phyloP scores from a whole-genome alignment of 2,888 invertebrate genomes.

The Dasysyrphus albostriatus region DNA sequence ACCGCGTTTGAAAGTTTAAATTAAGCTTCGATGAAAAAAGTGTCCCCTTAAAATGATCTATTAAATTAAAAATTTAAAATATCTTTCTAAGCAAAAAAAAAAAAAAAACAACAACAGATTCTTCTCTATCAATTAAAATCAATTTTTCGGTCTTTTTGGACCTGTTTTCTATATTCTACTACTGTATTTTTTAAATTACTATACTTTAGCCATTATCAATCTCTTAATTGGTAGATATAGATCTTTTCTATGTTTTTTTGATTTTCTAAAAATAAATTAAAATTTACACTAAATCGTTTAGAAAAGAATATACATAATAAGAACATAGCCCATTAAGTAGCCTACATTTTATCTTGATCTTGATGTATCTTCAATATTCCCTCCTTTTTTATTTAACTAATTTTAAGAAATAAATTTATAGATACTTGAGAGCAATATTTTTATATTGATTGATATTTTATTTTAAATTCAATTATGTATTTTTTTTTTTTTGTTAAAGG shows the following conservation, averaged over 20 bases:
- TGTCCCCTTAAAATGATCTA: not conserved
- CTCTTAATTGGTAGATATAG: conserved; percentile 67
- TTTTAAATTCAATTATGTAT: conserved; percentile 28
- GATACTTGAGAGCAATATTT: conserved; percentile 25
- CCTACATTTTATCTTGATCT: conserved; percentile 29
- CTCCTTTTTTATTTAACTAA: not conserved
- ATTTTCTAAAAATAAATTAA: not conserved
- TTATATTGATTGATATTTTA: conserved; percentile 39
- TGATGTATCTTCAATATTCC: conserved; percentile 28
- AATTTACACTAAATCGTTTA: conserved; percentile 55
- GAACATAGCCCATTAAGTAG: conserved; percentile 14
- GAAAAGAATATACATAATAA: conserved; percentile 20
- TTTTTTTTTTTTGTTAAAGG: conserved; percentile 1
- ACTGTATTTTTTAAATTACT: conserved; percentile 27
- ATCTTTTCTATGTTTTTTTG: conserved; percentile 35
- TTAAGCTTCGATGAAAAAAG: not conserved
- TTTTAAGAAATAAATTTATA: conserved; percentile 25
- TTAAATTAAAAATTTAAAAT: conserved; percentile 22
- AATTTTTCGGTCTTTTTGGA: conserved; percentile 14
- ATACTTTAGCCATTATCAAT: conserved; percentile 50
- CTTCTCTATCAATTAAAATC: conserved; percentile 56
- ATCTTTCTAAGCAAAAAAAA: not conserved
- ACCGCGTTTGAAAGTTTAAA: conserved; percentile 4
- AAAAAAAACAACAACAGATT: conserved; percentile 23
- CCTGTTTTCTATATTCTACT: conserved; percentile 32